Conservation (phyloP, 2,113 vertebrate genomes). For the mouse (Mus musculus) region GRCm39 chrX:99562501-99563000, state of each 20-base stretch:
- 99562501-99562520: constrained; percentile 11
- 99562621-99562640: constrained; percentile 20
- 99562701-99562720: not conserved
- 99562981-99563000: too few relatives aligned
- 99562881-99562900: too few relatives aligned
- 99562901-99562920: too few relatives aligned
- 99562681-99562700: not conserved
- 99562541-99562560: not conserved
- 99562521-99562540: not conserved
- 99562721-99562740: not conserved
- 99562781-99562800: not conserved
- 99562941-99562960: too few relatives aligned
- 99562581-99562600: not conserved
- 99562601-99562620: not conserved
- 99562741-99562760: not conserved
- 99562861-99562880: not conserved
- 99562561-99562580: not conserved
- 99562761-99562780: not conserved
- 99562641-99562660: not conserved
- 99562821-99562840: not conserved
- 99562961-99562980: too few relatives aligned
- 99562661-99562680: constrained; percentile 53
- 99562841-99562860: not conserved
- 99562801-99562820: not conserved
- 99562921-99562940: too few relatives aligned